Conservation (phyloP, 2,888 invertebrate genomes). For the Julus scandinavius region DNA sequence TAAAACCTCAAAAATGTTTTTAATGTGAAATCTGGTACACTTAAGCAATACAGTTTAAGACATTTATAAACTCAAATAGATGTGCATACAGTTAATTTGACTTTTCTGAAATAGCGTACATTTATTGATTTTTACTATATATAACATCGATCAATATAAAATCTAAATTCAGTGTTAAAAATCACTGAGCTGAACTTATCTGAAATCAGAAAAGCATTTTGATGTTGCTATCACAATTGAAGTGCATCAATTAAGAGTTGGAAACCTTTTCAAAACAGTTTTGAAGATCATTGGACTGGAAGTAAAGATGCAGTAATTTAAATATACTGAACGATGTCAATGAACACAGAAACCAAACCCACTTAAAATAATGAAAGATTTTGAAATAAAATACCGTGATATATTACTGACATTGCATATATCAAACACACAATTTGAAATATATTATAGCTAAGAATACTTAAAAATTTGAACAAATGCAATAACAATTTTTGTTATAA, state of each 20-base stretch:
- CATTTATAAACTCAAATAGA: too few species aligned
- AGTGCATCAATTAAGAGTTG: constrained; percentile 25
- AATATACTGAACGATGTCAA: neutral
- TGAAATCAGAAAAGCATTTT: neutral
- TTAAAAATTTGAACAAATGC: too few species aligned
- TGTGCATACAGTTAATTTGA: too few species aligned
- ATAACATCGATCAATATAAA: neutral
- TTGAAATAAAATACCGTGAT: too few species aligned
- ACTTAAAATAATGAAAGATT: too few species aligned
- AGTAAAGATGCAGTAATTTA: neutral
- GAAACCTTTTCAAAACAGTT: neutral
- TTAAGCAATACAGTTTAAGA: too few species aligned
- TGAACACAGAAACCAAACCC: neutral
- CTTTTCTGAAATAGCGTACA: neutral
- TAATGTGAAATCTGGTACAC: too few species aligned
- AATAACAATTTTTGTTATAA: too few species aligned
- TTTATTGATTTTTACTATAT: neutral
- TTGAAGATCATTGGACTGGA: neutral
- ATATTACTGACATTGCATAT: too few species aligned
- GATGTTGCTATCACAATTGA: neutral
- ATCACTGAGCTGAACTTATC: neutral
- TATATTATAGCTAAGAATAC: too few species aligned
- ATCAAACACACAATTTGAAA: too few species aligned
- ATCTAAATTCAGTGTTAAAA: neutral
- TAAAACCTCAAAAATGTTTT: too few species aligned